A percentile compares a stretch with the other conserved stretches of the same genome.
Conservation (phyloP, 2,797 vertebrate species). For the Euthynnus affinis region DNA sequence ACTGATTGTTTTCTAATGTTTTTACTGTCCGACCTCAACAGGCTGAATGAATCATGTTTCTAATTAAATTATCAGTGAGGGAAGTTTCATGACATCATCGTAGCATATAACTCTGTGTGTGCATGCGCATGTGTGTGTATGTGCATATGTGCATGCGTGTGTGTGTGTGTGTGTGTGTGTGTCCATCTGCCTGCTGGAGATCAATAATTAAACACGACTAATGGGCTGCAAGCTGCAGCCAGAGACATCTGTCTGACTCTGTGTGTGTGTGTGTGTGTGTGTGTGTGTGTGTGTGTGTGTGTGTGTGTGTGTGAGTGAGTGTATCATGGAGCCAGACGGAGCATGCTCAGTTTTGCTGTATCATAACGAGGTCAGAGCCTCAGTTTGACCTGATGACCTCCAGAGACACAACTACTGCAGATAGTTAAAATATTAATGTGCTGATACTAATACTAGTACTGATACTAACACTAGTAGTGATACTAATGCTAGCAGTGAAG, state of each 20-base stretch:
- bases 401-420: slow-evolving; percentile 1
- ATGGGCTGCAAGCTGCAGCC: slow-evolving; percentile 51
- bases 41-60: slow-evolving; percentile 19
- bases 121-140: slow-evolving; percentile 6
- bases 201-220: slow-evolving; percentile 73
- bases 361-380: slow-evolving; percentile 48
- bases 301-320: slow-evolving; percentile 26
- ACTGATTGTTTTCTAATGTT: background rate
- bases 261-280: slow-evolving; percentile 24
- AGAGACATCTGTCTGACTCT: slow-evolving; percentile 42
- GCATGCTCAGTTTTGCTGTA: slow-evolving; percentile 42
- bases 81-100: slow-evolving; percentile 31
- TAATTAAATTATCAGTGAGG: slow-evolving; percentile 23
- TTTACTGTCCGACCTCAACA: background rate
- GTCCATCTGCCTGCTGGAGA: slow-evolving; percentile 58
- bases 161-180: slow-evolving; percentile 30
- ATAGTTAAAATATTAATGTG: slow-evolving; percentile 38
- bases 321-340: slow-evolving; percentile 9
- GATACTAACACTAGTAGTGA: background rate
- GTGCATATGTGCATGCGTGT: slow-evolving; percentile 24
- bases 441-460: background rate
- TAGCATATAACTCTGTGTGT: background rate
- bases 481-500: no score
- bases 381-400: slow-evolving; percentile 60
- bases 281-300: slow-evolving; percentile 27